These are phyloP conservation scores for Mastomys natalensis DNA, from an alignment of 2,113 vertebrate genomes.

Conservation along the genomic window DNA sequence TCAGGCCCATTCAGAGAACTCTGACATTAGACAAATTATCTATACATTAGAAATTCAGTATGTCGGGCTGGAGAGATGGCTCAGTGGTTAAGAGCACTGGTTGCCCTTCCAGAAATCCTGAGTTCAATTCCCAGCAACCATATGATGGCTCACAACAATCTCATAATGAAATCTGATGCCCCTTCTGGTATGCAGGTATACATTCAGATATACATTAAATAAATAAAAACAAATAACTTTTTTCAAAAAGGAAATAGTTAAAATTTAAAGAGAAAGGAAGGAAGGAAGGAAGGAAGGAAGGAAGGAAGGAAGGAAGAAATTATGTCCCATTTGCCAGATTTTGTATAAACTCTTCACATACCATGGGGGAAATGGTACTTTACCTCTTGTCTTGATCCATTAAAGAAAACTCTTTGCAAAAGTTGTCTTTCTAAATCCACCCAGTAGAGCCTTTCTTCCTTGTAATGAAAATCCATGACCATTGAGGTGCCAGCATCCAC, in stretches of 20 bases:
- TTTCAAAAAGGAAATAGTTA: too few species aligned
- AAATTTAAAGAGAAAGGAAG: too few species aligned
- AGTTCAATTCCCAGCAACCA: too few species aligned
- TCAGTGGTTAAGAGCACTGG: too few species aligned
- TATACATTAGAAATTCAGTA: background rate
- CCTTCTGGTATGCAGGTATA: too few species aligned
- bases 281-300: too few species aligned
- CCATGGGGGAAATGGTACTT: conserved; percentile 12
- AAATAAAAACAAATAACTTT: too few species aligned
- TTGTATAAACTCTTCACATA: background rate
- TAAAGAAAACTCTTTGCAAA: conserved; percentile 90
- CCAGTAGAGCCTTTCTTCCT: conserved; percentile 93
- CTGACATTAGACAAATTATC: background rate
- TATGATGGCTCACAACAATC: too few species aligned
- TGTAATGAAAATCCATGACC: conserved; percentile 92
- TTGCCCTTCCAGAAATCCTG: too few species aligned
- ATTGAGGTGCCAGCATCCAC: conserved; percentile 86
- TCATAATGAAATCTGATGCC: too few species aligned
- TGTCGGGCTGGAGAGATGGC: background rate
- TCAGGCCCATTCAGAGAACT: background rate
- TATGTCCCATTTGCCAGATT: background rate
- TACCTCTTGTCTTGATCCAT: conserved; percentile 92
- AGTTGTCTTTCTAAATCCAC: conserved; percentile 88
- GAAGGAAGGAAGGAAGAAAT: too few species aligned
- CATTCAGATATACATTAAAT: too few species aligned